Evolutionary conservation across 2,888 invertebrate species (phyloP).

Genomic region (Eucriotettix oculatus): DNA sequence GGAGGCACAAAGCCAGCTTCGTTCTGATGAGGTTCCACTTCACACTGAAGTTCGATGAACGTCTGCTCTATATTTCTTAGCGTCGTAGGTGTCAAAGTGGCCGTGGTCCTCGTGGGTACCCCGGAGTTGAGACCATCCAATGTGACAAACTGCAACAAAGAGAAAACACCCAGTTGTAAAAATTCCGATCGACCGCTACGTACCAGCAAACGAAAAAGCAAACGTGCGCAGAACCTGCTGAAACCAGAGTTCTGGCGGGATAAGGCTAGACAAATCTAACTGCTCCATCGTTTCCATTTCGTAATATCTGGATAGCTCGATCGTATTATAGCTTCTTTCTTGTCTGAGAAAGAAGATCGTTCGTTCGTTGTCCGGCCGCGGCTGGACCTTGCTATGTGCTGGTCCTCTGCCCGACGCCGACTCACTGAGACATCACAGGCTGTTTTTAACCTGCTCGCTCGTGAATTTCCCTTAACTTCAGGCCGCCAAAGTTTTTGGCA

Average conservation of each 20-base stretch:
- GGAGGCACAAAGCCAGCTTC: conserved; percentile 93
- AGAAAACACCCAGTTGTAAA: conserved; percentile 14
- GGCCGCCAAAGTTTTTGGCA: background rate
- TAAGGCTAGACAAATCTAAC: conserved; percentile 68
- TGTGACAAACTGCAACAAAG: conserved; percentile 31
- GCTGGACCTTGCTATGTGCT: background rate
- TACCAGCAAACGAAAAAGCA: background rate
- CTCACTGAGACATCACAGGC: background rate
- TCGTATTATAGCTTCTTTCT: conserved; percentile 3
- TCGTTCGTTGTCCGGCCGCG: conserved; percentile 10
- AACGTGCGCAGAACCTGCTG: conserved; percentile 46
- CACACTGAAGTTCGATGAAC: conserved; percentile 69
- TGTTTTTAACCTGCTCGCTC: background rate
- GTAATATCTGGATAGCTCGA: conserved; percentile 1
- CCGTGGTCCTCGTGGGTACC: conserved; percentile 83
- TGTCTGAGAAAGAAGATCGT: conserved; percentile 7
- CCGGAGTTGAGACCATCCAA: conserved; percentile 32
- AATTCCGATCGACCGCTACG: background rate
- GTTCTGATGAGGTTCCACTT: conserved; percentile 49
- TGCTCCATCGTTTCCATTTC: conserved; percentile 42
- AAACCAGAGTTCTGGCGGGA: conserved; percentile 69
- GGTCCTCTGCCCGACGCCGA: conserved; percentile 1
- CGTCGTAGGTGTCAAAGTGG: conserved; percentile 87
- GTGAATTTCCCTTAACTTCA: background rate
- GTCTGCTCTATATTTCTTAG: conserved; percentile 81